phyloP scores from a whole-genome alignment of 2,888 invertebrate genomes.

The Dasysyrphus tricinctus region DNA sequence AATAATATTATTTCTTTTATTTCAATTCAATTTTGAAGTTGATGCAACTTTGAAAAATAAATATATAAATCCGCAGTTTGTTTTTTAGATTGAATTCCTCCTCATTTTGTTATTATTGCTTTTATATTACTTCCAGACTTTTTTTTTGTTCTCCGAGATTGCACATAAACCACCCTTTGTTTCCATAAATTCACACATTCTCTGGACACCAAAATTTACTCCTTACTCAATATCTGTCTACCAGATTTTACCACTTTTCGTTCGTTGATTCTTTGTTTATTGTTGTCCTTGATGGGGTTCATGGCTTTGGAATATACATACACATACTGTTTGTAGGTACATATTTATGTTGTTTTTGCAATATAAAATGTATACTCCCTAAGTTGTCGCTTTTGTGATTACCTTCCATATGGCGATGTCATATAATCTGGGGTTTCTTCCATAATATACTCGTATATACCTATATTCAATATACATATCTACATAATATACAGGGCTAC shows the following conservation, averaged over 20 bases:
- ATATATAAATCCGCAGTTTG: too few species aligned
- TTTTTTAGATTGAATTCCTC: neutral
- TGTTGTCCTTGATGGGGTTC: constrained; percentile 53
- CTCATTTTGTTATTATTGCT: neutral
- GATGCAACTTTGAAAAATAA: too few species aligned
- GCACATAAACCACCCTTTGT: constrained; percentile 25
- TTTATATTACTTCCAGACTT: constrained; percentile 11
- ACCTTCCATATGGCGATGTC: constrained; percentile 14
- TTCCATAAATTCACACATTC: constrained; percentile 10
- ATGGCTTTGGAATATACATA: constrained; percentile 24
- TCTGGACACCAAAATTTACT: constrained; percentile 19
- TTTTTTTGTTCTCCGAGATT: neutral
- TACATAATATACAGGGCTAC: neutral
- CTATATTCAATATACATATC: neutral
- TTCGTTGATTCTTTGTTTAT: constrained; percentile 50
- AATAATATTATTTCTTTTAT: too few species aligned
- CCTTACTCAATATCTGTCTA: constrained; percentile 35
- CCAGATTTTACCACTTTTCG: constrained; percentile 46
- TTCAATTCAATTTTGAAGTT: too few species aligned
- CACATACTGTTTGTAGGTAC: neutral
- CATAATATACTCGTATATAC: neutral
- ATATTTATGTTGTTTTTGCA: constrained; percentile 12
- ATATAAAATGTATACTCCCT: constrained; percentile 29
- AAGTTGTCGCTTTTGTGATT: constrained; percentile 14
- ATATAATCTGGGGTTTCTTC: constrained; percentile 21